phyloP scores from a whole-genome alignment of 2,113 vertebrate genomes.

The Amphiprion percula region DNA sequence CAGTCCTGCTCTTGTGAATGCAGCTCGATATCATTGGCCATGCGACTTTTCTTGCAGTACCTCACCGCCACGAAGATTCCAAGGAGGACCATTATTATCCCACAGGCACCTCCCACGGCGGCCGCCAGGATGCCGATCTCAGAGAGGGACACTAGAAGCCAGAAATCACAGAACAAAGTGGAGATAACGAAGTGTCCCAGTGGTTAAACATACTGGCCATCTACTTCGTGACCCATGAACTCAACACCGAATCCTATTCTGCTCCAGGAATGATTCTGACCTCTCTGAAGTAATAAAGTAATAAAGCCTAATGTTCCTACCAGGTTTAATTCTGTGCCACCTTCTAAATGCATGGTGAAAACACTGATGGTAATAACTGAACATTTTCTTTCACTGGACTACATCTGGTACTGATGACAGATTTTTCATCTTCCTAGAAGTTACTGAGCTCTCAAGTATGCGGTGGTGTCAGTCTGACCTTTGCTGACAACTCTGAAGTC shows the following conservation, averaged over 20 bases:
- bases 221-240: too few relatives aligned
- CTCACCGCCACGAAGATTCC: conserved; percentile 77
- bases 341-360: not conserved
- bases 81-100: conserved; percentile 85
- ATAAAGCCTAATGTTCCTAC: not conserved
- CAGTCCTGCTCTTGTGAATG: not conserved
- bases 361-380: not conserved
- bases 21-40: conserved; percentile 62
- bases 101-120: conserved; percentile 86
- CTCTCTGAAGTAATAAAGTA: not conserved
- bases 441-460: not conserved
- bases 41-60: conserved; percentile 66
- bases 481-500: conserved; percentile 83
- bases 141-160: conserved; percentile 84
- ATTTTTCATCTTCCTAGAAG: not conserved
- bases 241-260: not conserved
- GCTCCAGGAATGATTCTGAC: not conserved
- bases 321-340: not conserved
- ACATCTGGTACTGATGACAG: not conserved
- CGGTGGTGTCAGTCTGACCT: conserved; percentile 69
- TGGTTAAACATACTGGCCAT: not conserved
- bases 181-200: not conserved
- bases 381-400: not conserved
- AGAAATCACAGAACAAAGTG: not conserved
- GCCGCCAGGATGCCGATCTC: conserved; percentile 89